Base-by-base conservation (phyloP, 2,888 invertebrate genomes). In the Fabriciana adippe region DNA sequence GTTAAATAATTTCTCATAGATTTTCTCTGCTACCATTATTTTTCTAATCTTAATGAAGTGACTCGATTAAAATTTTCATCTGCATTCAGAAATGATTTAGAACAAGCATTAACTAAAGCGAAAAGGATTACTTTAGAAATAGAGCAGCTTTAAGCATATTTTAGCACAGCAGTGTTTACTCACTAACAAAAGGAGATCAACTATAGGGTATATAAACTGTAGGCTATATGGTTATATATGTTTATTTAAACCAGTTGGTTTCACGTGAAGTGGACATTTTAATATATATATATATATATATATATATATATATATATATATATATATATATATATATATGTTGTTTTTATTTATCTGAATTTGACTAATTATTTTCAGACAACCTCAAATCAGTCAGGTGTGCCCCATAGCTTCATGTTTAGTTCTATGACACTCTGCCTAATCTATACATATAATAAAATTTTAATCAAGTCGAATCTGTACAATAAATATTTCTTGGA, bases 131-230 rank as follows among this genome's bases (percentile, higher is more conserved):
- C 51, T 54, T 41, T 48, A 50, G 54, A 50, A 66, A 60, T 55
- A 55, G 31, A 31, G 48, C 55, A 61, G 66, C 66, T 66, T 60
- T 61, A 50, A 54, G 55, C 55, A 66, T 66, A 55, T 61, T 66
- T 66, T 61, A 61, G 60, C 55, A 18, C 48, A 61, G 60, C 55
- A 31, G 54, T 61, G 18, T 61, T 18, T 54, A 47, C 45, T 45
- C 50, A 14, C 14, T n/a, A 66, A 61, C 66, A 66, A 66, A 66
- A 61, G 66, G 60, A 60, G 55, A 66, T 66, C 66, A 66, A 66
- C 60, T 50, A 41, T 14, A 16, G n/a, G 35, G 35, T 48, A 55
- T 66, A 50, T 66, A 60, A 60, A 35, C 56, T 51, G 21, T 21
- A 57, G 55, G 48, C 55, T 61, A 55, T 61, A 61, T 26, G 11